Evolutionary conservation across 1,140 invertebrate genomes (phyloP), one percentile per base, ranked within the genome.

Genomic region (Magallana gigas): DNA sequence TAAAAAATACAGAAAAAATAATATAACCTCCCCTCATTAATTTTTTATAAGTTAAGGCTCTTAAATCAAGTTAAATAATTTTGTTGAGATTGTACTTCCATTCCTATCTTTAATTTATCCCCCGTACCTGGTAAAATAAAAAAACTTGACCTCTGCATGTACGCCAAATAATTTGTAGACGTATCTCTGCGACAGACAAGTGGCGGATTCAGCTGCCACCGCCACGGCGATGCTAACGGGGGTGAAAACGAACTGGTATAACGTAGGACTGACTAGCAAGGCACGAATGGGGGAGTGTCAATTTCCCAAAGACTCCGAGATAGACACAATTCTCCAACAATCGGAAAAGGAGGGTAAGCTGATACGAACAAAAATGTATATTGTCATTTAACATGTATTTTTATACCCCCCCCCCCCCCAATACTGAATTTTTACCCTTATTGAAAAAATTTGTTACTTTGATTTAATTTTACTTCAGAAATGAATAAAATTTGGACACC

Each of bases 161-260:
- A 48, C 36, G 36, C 36, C 36, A 48, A 48, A 48, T 64, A 5
- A 64, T 64, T 85, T 88, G 48, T 92, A 98, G 98, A 98, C 98
- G 0, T 99, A 99, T 93, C 97, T 97, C 86, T 96, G 97, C 1
- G 96, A 99, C 93, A 97, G 97, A 92, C 97, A 98, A 96, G 97
- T 98, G 0, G 96, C 98, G 0, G 98, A 99, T 93, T 98, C 98
- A 0, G 97, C 97, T 0, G 97, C 97, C 18, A 97, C 98, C 0
- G 98, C 97, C 0, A 98, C 98, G 0, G 98, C 98, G 0, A 94
- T 98, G 23, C 97, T 98, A 88, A 95, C 96, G 57, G 98, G 98
- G 0, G 96, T 97, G 0, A 99, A 99, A 93, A 96, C 96, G 0
- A 98, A 98, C 94, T 97, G 96, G 89, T 96, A 97, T 23, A 97